Base-by-base conservation (phyloP, 2,113 vertebrate species). In the Myrmecobius fasciatus region DNA sequence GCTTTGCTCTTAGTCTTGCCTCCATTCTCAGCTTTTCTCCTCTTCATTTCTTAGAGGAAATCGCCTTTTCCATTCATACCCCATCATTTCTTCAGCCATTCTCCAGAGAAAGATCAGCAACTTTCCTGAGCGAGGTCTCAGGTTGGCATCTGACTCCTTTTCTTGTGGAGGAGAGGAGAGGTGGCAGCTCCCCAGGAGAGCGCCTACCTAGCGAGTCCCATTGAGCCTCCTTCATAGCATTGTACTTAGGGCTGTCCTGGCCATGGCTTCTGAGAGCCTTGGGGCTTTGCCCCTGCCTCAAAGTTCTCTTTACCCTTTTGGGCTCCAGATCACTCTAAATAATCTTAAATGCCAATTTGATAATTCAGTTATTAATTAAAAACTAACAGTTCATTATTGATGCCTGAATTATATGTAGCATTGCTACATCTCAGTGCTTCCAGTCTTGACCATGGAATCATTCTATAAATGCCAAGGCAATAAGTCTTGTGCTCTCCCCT, bases 71-170 rank as follows among this genome's bases (percentile, higher is more conserved):
- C 91, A 31, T 92, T 8, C 25, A 51, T 47, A 60, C 1, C 52
- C 25, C 25, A 60, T 7, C 14, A 53, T 91, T 94, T 53, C 49
- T 92, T 96, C 51, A 91, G 53, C 28, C 75, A 54, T 53, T 92
- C 53, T 47, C 89, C 91, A 88, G 25, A 28, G 48, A 24, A 31
- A 54, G 89, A 17, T 56, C n/a, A 36, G 36, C 36, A n/a, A 26
- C 36, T 67, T 36, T 67, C 60, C 36, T 67, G 11, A 36, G 4
- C 14, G 60, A 17, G 28, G 11, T 36, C 56, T 31, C 28, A 67
- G 28, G 3, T 67, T 67, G 36, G 56, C 56, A 67, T 56, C 25
- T 56, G 11, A 56, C 26, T 56, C 8, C 54, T 56, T 56, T 56
- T 28, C 54, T 26, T 56, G 26, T 56, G 54, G 54, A 56, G 54